Conservation (phyloP, 64 coral and sea anemone genomes). For the Acropora tenuis region DNA sequence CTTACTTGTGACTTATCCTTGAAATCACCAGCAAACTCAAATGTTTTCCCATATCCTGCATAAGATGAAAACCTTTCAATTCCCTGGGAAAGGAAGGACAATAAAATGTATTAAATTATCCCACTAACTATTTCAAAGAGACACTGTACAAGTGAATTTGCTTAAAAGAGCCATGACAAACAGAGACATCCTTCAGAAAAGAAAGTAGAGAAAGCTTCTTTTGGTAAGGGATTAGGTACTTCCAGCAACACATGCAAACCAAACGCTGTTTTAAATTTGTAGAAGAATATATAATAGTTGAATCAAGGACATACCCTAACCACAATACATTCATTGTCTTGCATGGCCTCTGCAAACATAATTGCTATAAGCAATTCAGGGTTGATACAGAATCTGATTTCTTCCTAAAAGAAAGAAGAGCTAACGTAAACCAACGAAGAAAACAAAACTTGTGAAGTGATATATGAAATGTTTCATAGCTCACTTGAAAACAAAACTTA, state of each 20-base stretch:
- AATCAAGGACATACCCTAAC: slow-evolving; percentile 59
- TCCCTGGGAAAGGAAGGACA: slow-evolving; percentile 38
- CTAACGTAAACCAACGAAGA: background rate
- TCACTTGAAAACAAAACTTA: background rate
- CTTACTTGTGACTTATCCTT: slow-evolving; percentile 63
- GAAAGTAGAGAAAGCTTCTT: too few species aligned
- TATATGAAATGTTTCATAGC: too few species aligned
- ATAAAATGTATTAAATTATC: background rate
- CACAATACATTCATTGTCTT: slow-evolving; percentile 77
- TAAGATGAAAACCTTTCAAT: slow-evolving; percentile 75
- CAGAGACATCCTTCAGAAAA: too few species aligned
- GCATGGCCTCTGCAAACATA: slow-evolving; percentile 63
- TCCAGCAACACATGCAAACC: too few species aligned
- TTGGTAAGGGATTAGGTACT: too few species aligned
- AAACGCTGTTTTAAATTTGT: too few species aligned
- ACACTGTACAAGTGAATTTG: too few species aligned
- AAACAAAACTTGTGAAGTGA: background rate
- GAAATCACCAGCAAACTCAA: slow-evolving; percentile 63
- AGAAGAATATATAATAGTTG: too few species aligned
- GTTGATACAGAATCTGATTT: slow-evolving; percentile 72
- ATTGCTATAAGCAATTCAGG: slow-evolving; percentile 64
- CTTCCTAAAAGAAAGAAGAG: slow-evolving; percentile 41
- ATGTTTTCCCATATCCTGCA: slow-evolving; percentile 49
- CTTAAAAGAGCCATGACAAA: too few species aligned
- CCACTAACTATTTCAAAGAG: too few species aligned